Evolutionary conservation across 2,797 vertebrate genomes (phyloP), one percentile per base, ranked within the genome.

Genomic region (Dromococcyx pavoninus): DNA sequence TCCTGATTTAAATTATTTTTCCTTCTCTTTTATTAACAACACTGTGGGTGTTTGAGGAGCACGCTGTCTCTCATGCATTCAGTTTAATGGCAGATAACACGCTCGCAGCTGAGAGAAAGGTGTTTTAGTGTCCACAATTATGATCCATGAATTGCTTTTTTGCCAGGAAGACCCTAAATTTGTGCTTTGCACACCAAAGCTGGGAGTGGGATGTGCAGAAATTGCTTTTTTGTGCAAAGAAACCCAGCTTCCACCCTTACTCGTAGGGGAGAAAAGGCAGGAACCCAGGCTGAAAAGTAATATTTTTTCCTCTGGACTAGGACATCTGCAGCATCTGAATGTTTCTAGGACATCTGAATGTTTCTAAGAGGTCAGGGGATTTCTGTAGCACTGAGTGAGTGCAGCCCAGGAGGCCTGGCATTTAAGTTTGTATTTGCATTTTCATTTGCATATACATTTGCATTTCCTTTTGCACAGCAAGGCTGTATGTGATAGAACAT

Each of bases 361-460:
- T 50, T 94, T 94, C 54, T 56, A 48, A 86, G 93, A 91, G 54
- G 73, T 89, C 83, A 88, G 65, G 56, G 35, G 70, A 69, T 91
- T 89, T 94, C 65, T 72, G 70, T 72, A 94, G 56, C 58, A 69
- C 43, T 3, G 70, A 71, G n/a, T 2, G 3, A 89, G 69, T 27
- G 66, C 19, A 41, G 27, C 65, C 75, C 88, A 94, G 37, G 69
- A 85, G 93, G 65, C 76, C 72, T 93, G 86, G 57, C 70, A 88
- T 96, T 95, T 95, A 67, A 0, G 0, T 88, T 91, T 77, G 2
- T 14, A 82, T 96, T 95, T 90, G 50, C 88, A 94, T 91, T 94
- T 88, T 70, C 86, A 94, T 95, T 93, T 94, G 82, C 86, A 44
- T 79, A 18, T 21, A 21, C n/a, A 92, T 96, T 94, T 93, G 32